phyloP scores from a whole-genome alignment of 2,888 invertebrate species.

The Parasteatoda lunata region DNA sequence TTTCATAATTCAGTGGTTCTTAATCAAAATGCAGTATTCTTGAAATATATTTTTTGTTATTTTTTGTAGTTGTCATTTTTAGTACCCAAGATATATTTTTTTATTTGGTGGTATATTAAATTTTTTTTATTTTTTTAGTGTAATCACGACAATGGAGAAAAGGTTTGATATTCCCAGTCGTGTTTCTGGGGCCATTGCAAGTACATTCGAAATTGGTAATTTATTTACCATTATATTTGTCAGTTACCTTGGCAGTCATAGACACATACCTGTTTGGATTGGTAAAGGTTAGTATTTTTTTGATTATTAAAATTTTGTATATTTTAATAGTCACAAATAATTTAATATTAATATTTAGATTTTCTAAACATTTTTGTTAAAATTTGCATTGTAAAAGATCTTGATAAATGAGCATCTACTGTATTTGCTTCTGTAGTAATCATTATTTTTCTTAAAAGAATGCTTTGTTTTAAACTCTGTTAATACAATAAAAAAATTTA shows the following conservation, averaged over 20 bases:
- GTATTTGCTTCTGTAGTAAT: no score
- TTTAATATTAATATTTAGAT: neutral
- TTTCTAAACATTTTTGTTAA: neutral
- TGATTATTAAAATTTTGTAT: neutral
- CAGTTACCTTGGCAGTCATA: constrained; percentile 91
- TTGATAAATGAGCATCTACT: no score
- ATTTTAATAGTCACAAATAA: neutral
- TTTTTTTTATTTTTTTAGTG: constrained; percentile 76
- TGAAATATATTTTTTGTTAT: no score
- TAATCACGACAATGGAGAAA: constrained; percentile 97
- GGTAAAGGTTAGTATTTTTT: constrained; percentile 82
- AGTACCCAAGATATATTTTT: no score
- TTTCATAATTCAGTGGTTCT: no score
- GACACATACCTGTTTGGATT: constrained; percentile 96
- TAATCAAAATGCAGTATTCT: no score
- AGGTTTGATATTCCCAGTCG: constrained; percentile 93
- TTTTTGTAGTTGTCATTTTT: no score
- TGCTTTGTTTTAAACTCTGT: no score
- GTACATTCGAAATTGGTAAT: constrained; percentile 96
- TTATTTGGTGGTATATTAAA: neutral
- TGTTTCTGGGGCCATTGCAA: constrained; percentile 92
- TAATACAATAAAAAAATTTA: no score
- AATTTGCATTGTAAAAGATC: no score
- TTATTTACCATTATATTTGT: constrained; percentile 96
- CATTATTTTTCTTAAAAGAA: no score